Conservation (phyloP, 2,797 vertebrate genomes). For the Agapornis canus region DNA sequence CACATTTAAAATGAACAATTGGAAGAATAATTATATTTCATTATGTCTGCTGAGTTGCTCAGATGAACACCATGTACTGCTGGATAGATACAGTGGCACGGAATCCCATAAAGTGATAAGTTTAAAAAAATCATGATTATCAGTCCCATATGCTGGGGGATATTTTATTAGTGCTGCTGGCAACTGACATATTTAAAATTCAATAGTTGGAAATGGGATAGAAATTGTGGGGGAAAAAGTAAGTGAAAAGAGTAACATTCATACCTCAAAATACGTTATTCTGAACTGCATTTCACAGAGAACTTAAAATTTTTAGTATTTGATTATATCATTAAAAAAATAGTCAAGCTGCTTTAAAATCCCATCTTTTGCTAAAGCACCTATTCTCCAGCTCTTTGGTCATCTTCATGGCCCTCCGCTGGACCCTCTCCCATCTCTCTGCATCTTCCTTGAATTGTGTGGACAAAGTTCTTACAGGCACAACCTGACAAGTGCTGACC, state of each 20-base stretch:
- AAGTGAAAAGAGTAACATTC: neutral
- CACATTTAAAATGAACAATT: constrained; percentile 68
- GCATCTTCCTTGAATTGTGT: neutral
- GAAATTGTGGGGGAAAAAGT: neutral
- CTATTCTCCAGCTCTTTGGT: neutral
- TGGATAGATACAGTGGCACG: neutral
- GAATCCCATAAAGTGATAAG: neutral
- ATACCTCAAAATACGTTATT: neutral
- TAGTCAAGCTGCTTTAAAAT: neutral
- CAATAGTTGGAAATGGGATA: neutral
- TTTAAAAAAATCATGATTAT: constrained; percentile 48
- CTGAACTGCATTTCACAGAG: neutral
- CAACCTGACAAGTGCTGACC: neutral
- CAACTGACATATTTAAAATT: neutral
- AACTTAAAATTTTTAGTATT: neutral
- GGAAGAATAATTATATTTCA: constrained; percentile 67
- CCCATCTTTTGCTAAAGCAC: neutral
- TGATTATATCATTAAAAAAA: neutral
- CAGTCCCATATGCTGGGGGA: neutral
- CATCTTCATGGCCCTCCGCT: rapidly evolving
- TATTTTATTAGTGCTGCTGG: neutral
- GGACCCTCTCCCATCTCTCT: neutral
- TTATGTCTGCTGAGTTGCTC: constrained; percentile 53
- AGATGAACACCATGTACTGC: constrained; percentile 22
- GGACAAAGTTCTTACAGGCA: neutral